Conservation (phyloP, 2,113 vertebrate species). For the Limanda limanda region DNA sequence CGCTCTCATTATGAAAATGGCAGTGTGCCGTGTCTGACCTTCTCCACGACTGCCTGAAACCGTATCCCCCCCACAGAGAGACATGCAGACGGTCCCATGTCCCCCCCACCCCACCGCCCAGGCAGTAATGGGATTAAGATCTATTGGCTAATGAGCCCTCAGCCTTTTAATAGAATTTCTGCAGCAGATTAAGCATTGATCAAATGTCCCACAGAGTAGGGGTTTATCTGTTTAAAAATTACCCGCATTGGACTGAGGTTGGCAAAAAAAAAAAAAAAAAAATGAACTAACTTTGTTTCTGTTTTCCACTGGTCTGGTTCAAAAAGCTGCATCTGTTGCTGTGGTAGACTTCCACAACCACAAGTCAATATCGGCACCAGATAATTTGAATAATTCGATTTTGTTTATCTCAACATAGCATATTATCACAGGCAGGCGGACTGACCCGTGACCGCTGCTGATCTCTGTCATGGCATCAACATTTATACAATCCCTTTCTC, state of each 20-base stretch:
- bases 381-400: too few relatives aligned
- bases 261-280: slow-evolving; percentile 19
- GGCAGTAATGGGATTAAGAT: slow-evolving; percentile 83
- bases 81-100: slow-evolving; percentile 53
- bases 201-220: slow-evolving; percentile 75
- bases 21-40: slow-evolving; percentile 70
- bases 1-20: slow-evolving; percentile 80
- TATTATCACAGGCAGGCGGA: too few relatives aligned
- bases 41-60: slow-evolving; percentile 50
- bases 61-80: slow-evolving; percentile 65
- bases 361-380: too few relatives aligned
- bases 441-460: too few relatives aligned
- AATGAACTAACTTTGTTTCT: not conserved
- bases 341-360: slow-evolving; percentile 11
- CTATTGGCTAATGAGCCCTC: slow-evolving; percentile 81
- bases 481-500: too few relatives aligned
- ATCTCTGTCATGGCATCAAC: too few relatives aligned
- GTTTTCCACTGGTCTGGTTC: slow-evolving; percentile 3
- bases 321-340: not conserved
- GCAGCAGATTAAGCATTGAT: slow-evolving; percentile 78
- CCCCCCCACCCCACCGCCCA: slow-evolving; percentile 62
- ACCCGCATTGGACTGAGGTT: slow-evolving; percentile 51
- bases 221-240: slow-evolving; percentile 66
- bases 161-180: slow-evolving; percentile 78
- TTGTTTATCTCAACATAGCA: too few relatives aligned